Evolutionary conservation across 2,888 invertebrate genomes (phyloP).

Genomic region (Campaea margaritaria): DNA sequence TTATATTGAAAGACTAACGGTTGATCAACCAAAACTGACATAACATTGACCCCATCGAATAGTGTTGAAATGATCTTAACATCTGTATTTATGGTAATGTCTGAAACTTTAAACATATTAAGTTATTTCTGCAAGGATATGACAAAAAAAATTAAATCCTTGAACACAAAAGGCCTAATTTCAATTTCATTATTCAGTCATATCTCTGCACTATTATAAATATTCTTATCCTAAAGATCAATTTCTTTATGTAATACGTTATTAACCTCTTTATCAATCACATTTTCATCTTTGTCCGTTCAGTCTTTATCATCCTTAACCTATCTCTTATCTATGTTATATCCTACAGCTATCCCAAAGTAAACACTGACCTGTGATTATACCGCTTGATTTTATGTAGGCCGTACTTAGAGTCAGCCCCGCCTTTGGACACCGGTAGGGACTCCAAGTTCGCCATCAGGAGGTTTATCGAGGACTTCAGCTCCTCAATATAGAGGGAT

Average conservation of each 20-base stretch:
- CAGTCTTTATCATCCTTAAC: neutral
- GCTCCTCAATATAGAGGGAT: slow-evolving; percentile 98
- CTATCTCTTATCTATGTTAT: neutral
- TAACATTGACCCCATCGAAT: slow-evolving; percentile 48
- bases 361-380: slow-evolving; percentile 94
- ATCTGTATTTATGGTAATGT: slow-evolving; percentile 1
- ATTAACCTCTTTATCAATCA: too few species aligned
- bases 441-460: slow-evolving; percentile 99
- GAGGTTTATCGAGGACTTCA: slow-evolving; percentile 98
- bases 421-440: slow-evolving; percentile 98
- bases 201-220: slow-evolving; percentile 13
- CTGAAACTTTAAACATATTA: neutral
- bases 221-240: neutral
- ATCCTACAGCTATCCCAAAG: neutral
- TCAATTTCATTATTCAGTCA: neutral
- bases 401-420: slow-evolving; percentile 98
- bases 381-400: slow-evolving; percentile 99
- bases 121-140: slow-evolving; percentile 12
- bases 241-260: too few species aligned
- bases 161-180: neutral
- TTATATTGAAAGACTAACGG: neutral
- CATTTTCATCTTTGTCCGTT: neutral
- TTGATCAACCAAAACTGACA: slow-evolving; percentile 36
- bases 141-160: neutral
- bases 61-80: slow-evolving; percentile 30